Percentiles rank a stretch among this genome's conserved stretches.
phyloP scores from a whole-genome alignment of 2,888 invertebrate genomes.

The Xylocampa areola region DNA sequence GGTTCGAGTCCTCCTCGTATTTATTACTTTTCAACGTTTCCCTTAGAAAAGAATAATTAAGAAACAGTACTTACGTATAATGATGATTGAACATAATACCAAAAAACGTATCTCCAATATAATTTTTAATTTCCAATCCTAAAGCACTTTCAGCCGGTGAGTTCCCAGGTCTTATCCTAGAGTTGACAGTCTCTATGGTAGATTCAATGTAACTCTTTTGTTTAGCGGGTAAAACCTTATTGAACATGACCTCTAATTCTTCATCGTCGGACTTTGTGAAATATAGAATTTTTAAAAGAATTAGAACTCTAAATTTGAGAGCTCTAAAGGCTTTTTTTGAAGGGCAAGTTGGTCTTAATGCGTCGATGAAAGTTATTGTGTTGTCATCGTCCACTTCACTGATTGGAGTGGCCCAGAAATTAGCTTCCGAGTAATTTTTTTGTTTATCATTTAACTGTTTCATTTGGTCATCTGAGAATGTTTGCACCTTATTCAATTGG shows the following conservation, averaged over 20 bases:
- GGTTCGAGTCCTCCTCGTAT: no score
- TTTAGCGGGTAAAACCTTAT: background rate
- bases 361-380: background rate
- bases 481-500: background rate
- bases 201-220: background rate
- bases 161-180: background rate
- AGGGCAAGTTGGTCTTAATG: background rate
- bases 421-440: background rate
- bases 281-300: slow-evolving; percentile 16
- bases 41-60: background rate
- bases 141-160: background rate
- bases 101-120: slow-evolving; percentile 5
- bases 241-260: slow-evolving; percentile 19
- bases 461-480: background rate
- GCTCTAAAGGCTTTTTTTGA: rapidly evolving
- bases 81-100: slow-evolving; percentile 18
- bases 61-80: slow-evolving; percentile 17
- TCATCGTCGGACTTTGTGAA: slow-evolving; percentile 10
- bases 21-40: no score
- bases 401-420: no score
- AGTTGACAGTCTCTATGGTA: slow-evolving; percentile 12
- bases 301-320: slow-evolving; percentile 21
- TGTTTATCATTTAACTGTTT: background rate
- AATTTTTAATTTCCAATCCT: background rate
- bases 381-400: no score